Conservation (phyloP, 2,113 vertebrate genomes). For the Rhea pennata region DNA sequence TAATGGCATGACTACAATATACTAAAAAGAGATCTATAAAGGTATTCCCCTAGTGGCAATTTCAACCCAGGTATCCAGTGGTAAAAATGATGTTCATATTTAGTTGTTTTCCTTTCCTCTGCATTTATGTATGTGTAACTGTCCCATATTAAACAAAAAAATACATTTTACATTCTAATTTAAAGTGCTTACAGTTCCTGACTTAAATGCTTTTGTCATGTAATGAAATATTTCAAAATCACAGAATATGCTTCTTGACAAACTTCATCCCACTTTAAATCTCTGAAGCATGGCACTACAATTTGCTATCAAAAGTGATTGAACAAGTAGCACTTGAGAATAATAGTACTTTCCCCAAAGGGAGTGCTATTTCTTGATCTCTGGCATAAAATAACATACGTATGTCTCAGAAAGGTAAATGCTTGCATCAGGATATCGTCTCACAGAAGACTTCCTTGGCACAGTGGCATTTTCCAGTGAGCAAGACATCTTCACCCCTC, state of each 20-base stretch:
- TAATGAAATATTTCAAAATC: not conserved
- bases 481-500: conserved; percentile 43
- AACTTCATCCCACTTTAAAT: not conserved
- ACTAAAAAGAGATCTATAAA: conserved; percentile 65
- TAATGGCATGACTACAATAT: conserved; percentile 53
- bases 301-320: not conserved
- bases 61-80: not conserved
- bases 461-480: conserved; percentile 23
- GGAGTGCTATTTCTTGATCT: conserved; percentile 9
- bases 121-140: not conserved
- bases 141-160: not conserved
- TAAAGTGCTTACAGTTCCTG: not conserved
- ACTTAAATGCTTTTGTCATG: not conserved
- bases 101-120: not conserved
- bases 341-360: not conserved
- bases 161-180: not conserved
- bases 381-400: conserved; percentile 9
- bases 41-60: conserved; percentile 25
- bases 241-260: not conserved
- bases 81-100: conserved; percentile 1
- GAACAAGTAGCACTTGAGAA: not conserved
- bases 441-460: not conserved
- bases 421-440: conserved; percentile 22
- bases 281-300: not conserved
- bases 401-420: not conserved